These are phyloP conservation scores for Eubasilissa regina DNA, from an alignment of 1,140 invertebrate genomes.

Conservation along the genomic window DNA sequence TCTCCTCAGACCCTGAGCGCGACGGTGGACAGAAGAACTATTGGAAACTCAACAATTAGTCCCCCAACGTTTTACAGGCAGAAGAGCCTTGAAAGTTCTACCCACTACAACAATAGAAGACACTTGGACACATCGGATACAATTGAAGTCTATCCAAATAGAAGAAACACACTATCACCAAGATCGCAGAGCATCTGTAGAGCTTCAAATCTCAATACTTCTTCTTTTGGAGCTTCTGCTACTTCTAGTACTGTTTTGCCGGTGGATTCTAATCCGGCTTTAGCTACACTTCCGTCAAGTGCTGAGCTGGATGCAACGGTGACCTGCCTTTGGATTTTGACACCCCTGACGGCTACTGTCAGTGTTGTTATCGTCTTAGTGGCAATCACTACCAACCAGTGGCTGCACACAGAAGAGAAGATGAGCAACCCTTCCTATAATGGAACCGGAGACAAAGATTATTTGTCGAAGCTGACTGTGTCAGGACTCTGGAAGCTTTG, in stretches of 20 bases:
- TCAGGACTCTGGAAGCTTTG: slow-evolving; percentile 82
- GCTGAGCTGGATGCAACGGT: slow-evolving; percentile 73
- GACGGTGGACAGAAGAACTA: slow-evolving; percentile 54
- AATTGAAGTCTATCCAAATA: slow-evolving; percentile 53
- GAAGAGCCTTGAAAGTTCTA: slow-evolving; percentile 35
- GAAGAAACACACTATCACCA: slow-evolving; percentile 42
- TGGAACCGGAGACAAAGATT: slow-evolving; percentile 76
- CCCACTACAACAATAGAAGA: slow-evolving; percentile 37
- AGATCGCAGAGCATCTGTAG: slow-evolving; percentile 42
- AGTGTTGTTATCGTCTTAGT: slow-evolving; percentile 77
- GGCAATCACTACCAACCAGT: slow-evolving; percentile 79
- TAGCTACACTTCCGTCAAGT: slow-evolving; percentile 65
- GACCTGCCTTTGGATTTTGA: slow-evolving; percentile 77
- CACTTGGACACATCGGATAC: slow-evolving; percentile 42
- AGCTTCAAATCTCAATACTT: slow-evolving; percentile 39
- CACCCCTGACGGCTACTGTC: slow-evolving; percentile 77
- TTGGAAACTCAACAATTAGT: slow-evolving; percentile 55
- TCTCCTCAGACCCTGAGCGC: slow-evolving; percentile 52
- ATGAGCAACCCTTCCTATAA: slow-evolving; percentile 79
- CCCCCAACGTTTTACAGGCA: slow-evolving; percentile 52
- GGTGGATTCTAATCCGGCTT: slow-evolving; percentile 56
- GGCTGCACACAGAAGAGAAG: slow-evolving; percentile 81
- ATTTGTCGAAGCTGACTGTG: slow-evolving; percentile 78
- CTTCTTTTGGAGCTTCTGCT: slow-evolving; percentile 43
- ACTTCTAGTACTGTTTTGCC: slow-evolving; percentile 41